Base-by-base conservation (phyloP, 2,113 vertebrate genomes). In the Steatornis caripensis region DNA sequence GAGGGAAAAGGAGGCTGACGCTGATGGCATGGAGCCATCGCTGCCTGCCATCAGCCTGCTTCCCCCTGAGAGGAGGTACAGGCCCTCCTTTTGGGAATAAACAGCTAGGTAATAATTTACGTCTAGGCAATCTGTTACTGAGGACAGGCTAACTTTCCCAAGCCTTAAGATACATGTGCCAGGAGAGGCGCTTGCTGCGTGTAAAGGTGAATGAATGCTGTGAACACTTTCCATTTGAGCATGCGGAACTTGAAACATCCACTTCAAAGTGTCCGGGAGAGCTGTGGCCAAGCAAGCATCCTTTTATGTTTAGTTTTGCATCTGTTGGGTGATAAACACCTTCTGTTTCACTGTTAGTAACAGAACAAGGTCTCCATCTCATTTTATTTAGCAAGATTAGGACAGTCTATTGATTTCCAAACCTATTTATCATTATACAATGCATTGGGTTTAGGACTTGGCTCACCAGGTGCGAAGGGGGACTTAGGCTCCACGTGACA, bases 21-120 rank as follows among this genome's bases (percentile, higher is more conserved):
- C 11, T 46, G 61, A 48, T 24, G 15, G 53, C 34, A 76, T 1
- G 3, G 12, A 84, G 46, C 18, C 49, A 3, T 84, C 0, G 0
- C 21, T 65, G 80, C 48, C 27, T 79, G 46, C 18, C 9, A 12
- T 61, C 21, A 72, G 19, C 6, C 7, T 69, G 13, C 15, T 53
- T 37, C 9, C 6, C 9, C 15, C 8, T 10, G 11, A 49, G 13
- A 84, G 15, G 15, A 69, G 41, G 17, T 60, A 45, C 0, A 1
- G 69, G 60, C 18, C 10, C 8, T 83, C 6, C 45, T 93, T 77
- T 70, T 34, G 64, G 64, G 41, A 88, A 62, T 65, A 89, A 70
- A 77, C 18, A 84, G 29, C 23, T 66, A 41, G 26, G 32, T 77
- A 86, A 65, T 65, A 61, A 88, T 30, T 80, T 49, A 57, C 45